Percentiles rank a stretch among this genome's conserved stretches.
phyloP scores from a whole-genome alignment of 2,888 invertebrate genomes.

The Eupithecia inturbata region DNA sequence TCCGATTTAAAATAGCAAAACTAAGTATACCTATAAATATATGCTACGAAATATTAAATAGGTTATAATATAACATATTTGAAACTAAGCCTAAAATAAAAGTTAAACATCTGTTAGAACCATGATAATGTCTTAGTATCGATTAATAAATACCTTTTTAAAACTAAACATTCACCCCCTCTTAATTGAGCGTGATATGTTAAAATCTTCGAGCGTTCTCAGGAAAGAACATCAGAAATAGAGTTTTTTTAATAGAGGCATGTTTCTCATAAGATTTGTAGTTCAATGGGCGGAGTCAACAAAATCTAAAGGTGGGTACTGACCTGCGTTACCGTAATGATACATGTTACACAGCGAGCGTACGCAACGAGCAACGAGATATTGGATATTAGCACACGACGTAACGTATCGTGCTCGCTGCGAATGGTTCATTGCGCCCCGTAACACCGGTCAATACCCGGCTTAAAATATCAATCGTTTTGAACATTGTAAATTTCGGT shows the following conservation, averaged over 20 bases:
- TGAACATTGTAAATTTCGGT: slow-evolving; percentile 24
- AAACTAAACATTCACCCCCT: slow-evolving; percentile 54
- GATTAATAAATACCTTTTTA: slow-evolving; percentile 68
- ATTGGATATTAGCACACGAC: no score
- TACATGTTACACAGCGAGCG: not conserved
- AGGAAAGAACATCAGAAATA: slow-evolving; percentile 1
- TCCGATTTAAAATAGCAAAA: slow-evolving; percentile 33
- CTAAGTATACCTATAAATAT: slow-evolving; percentile 62
- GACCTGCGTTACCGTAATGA: not conserved
- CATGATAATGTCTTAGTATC: slow-evolving; percentile 51
- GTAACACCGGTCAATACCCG: not conserved
- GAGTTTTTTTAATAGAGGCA: not conserved
- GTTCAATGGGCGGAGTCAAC: slow-evolving; percentile 18
- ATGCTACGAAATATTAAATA: slow-evolving; percentile 76
- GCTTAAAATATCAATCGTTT: slow-evolving; percentile 13
- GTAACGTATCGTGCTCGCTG: not conserved
- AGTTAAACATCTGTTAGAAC: slow-evolving; percentile 63
- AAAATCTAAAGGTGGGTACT: not conserved
- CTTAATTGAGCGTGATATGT: slow-evolving; percentile 67
- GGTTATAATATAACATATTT: slow-evolving; percentile 69
- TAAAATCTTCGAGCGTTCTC: slow-evolving; percentile 7
- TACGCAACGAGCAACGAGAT: not conserved
- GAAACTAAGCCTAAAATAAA: slow-evolving; percentile 59
- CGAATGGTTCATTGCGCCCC: not conserved
- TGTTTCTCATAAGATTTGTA: slow-evolving; percentile 14